A percentile compares a stretch with the other conserved stretches of the same genome.
Evolutionary conservation across 2,113 vertebrate genomes (phyloP).

Genomic region (Neomonachus schauinslandi): DNA sequence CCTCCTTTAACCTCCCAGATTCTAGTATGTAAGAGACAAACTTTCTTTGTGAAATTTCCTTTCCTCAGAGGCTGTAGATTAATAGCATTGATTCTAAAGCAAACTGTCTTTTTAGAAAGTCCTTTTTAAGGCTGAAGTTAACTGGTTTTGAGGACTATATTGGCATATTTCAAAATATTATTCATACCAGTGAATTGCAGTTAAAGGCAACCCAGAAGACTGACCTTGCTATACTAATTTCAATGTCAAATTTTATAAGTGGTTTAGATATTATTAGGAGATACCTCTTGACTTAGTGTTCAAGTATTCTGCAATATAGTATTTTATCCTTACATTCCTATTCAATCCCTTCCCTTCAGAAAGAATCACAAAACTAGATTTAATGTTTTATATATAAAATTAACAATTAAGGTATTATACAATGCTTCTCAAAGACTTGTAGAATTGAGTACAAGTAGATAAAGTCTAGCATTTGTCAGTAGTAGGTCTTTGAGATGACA

Average conservation of each 20-base stretch:
- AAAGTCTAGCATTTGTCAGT: not conserved
- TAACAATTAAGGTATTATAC: not conserved
- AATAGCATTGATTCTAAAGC: conserved; percentile 33
- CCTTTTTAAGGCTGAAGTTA: not conserved
- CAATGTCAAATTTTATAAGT: conserved; percentile 32
- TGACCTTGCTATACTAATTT: not conserved
- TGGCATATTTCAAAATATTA: conserved; percentile 20
- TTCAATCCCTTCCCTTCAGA: not conserved
- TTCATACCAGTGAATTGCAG: not conserved
- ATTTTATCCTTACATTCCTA: not conserved
- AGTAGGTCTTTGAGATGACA: not conserved
- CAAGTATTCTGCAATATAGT: not conserved
- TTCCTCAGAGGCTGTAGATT: conserved; percentile 24
- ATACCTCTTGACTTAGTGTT: not conserved
- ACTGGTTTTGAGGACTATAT: not conserved
- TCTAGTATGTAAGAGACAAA: conserved; percentile 46
- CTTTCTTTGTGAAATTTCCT: conserved; percentile 48
- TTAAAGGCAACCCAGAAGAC: not conserved
- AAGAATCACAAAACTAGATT: not conserved
- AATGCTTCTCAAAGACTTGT: not conserved
- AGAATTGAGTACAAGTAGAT: not conserved
- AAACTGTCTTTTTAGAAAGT: conserved; percentile 26
- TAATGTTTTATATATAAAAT: not conserved
- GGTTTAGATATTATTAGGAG: not conserved
- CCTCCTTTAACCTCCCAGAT: not conserved